These are phyloP conservation scores for Percopsis omiscomaycus DNA, from an alignment of 2,797 vertebrate species.

Conservation along the genomic window DNA sequence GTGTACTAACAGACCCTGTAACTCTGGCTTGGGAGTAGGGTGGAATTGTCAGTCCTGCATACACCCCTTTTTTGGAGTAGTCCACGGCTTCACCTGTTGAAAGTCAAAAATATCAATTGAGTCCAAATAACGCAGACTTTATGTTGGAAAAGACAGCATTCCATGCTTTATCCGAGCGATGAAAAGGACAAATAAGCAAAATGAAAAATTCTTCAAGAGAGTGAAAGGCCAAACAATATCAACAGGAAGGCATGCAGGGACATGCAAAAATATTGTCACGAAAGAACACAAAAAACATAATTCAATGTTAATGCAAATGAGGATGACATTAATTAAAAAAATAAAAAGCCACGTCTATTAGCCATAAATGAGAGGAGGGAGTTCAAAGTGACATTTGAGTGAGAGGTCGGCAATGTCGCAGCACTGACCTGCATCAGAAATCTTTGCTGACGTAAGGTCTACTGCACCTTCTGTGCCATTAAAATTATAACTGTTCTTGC, in stretches of 20 bases:
- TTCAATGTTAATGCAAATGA: constrained; percentile 75
- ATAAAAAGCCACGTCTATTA: constrained; percentile 59
- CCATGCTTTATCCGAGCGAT: constrained; percentile 76
- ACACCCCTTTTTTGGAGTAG: constrained; percentile 95
- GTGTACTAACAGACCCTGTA: constrained; percentile 76
- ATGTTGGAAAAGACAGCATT: constrained; percentile 66
- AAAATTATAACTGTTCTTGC: constrained; percentile 97
- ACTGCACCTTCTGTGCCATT: constrained; percentile 91
- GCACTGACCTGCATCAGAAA: constrained; percentile 96
- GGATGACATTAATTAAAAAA: constrained; percentile 41
- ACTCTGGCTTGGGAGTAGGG: constrained; percentile 95
- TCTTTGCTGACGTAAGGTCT: constrained; percentile 97
- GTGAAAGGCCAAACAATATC: constrained; percentile 74
- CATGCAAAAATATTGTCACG: constrained; percentile 78
- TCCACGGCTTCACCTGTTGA: constrained; percentile 99
- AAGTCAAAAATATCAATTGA: constrained; percentile 88
- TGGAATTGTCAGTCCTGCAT: constrained; percentile 87
- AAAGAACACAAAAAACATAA: constrained; percentile 59
- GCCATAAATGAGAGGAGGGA: constrained; percentile 81
- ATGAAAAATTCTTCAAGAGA: constrained; percentile 63
- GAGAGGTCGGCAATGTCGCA: constrained; percentile 87
- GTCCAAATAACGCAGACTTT: constrained; percentile 65
- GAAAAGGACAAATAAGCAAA: constrained; percentile 70
- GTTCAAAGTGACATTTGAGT: constrained; percentile 87
- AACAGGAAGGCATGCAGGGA: constrained; percentile 83